A percentile compares a stretch with the other conserved stretches of the same genome.
Conservation (phyloP, 2,113 vertebrate species). For the Ifrita kowaldi region DNA sequence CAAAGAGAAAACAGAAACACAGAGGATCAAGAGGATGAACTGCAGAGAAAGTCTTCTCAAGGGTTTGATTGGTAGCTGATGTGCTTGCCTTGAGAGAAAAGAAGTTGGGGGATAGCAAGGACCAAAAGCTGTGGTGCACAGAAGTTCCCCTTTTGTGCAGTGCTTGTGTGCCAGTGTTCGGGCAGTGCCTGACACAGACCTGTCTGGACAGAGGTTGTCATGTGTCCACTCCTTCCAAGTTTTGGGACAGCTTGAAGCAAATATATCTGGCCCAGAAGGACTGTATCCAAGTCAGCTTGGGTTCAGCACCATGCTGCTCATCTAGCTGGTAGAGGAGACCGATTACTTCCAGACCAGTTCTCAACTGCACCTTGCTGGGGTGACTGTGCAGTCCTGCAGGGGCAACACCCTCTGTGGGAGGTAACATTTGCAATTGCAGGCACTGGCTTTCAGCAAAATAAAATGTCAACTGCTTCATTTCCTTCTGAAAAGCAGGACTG, state of each 20-base stretch:
- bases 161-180: background rate
- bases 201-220: background rate
- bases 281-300: background rate
- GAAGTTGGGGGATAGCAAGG: background rate
- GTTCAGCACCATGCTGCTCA: background rate
- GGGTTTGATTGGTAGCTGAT: background rate
- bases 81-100: background rate
- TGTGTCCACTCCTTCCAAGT: background rate
- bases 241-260: background rate
- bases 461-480: background rate
- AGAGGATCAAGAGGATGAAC: background rate
- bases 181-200: background rate
- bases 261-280: background rate
- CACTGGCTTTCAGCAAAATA: background rate
- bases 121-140: background rate
- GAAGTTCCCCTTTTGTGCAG: background rate
- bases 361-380: background rate
- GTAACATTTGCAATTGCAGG: background rate
- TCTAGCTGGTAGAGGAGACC: background rate
- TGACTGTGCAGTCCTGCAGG: background rate
- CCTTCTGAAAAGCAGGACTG: background rate
- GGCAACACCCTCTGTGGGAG: background rate
- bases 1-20: background rate
- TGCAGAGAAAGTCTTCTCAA: background rate
- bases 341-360: background rate